A percentile compares a stretch with the other conserved stretches of the same genome.
These are phyloP conservation scores for Pharmacophagus antenor DNA, from an alignment of 2,888 invertebrate genomes.

Conservation along the genomic window DNA sequence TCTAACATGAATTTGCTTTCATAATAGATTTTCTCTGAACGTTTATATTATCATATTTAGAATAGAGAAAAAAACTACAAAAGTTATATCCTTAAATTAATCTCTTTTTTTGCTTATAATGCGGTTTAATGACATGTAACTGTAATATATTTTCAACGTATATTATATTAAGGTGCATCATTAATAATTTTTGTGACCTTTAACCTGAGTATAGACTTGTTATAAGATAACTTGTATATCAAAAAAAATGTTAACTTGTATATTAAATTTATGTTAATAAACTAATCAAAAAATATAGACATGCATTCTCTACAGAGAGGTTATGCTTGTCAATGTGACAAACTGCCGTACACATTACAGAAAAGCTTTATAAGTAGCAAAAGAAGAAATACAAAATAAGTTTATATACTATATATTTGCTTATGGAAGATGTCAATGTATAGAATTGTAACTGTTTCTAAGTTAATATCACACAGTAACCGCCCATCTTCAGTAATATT, in stretches of 20 bases:
- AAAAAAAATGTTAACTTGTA: not conserved
- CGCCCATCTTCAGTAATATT: slow-evolving; percentile 43
- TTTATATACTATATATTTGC: slow-evolving; percentile 3
- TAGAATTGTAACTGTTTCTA: slow-evolving; percentile 48
- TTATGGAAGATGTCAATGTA: slow-evolving; percentile 49
- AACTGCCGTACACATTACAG: not conserved
- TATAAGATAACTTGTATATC: not conserved
- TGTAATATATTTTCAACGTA: not conserved
- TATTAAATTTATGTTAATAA: no score
- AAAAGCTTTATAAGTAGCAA: not conserved
- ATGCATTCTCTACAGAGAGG: not conserved
- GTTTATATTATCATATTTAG: no score
- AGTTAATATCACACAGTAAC: slow-evolving; percentile 43
- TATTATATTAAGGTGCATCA: not conserved
- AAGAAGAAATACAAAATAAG: not conserved
- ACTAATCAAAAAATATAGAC: not conserved
- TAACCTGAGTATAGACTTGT: not conserved
- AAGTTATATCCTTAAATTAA: no score
- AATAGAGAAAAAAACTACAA: no score
- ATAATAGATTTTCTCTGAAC: no score
- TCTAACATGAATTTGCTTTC: no score
- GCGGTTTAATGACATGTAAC: no score
- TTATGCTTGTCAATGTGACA: not conserved
- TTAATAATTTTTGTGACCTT: not conserved
- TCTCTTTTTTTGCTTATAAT: no score